Evolutionary conservation across 2,113 vertebrate species (phyloP), one percentile per base, ranked within the genome.

Genomic region (Jacana jacana): DNA sequence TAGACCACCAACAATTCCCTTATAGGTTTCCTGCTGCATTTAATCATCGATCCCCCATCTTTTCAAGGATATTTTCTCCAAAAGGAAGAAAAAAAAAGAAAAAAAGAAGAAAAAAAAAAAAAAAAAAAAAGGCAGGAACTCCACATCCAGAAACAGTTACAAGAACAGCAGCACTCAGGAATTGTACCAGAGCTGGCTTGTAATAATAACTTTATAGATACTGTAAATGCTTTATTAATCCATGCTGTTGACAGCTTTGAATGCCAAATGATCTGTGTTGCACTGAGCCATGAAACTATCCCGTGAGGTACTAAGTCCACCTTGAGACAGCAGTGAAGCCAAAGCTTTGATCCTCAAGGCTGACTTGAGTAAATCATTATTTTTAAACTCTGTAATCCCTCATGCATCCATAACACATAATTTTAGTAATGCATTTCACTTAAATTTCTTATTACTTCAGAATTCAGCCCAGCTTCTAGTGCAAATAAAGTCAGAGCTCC

Each of bases 301-400:
- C 83, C 86, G 86, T 31, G 86, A 94, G 86, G 54, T 57, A 68
- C 72, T 79, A n/a, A 95, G 91, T 89, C 86, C 73, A 95, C 77
- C 86, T 86, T 84, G 96, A 93, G 92, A 95, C 80, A 84, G 60
- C 39, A 91, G 15, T 72, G 91, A 95, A 95, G 89, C 51, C 92
- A 92, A 92, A 86, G 86, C 83, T 96, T 91, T 97, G 81, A 95
- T 95, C 77, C 92, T 97, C 88, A 86, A 92, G 94, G 91, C 88
- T 94, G 82, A 75, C 81, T 96, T 84, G 39, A 95, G 65, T 71
- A 96, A 97, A 95, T 91, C 77, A 81, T 95, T 84, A 88, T 83
- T 96, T 95, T 88, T 78, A 75, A 93, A 95, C n/a, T 84, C 77
- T 91, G 88, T 79, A 97, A 95, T 92, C 91, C 91, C 86, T 92